Base-by-base conservation (phyloP, 2,888 invertebrate species). In the Oxycera nigricornis region DNA sequence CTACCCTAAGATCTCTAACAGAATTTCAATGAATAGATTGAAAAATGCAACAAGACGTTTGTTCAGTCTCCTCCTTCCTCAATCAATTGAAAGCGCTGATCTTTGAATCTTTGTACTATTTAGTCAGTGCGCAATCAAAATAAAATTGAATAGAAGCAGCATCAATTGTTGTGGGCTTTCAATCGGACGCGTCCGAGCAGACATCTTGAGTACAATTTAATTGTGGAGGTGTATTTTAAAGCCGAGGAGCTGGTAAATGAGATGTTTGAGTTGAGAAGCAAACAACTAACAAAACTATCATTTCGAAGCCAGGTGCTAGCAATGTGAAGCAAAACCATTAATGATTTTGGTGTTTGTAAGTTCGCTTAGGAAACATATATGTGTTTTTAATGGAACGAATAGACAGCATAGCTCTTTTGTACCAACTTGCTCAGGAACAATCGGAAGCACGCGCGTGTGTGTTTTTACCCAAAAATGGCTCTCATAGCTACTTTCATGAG, bases 201-300 rank as follows among this genome's bases (percentile, higher is more conserved):
- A 65, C 20, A 65, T 65, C 24, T 65, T 41, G 41, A 65, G 65
- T 65, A 26, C 41, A 39, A 65, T 65, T 65, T 65, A 65, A 65
- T 65, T 65, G 41, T 39, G 24, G 24, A 65, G 39, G 65, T 20
- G 24, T 65, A 65, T 41, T 65, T 65, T 39, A 65, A 65, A 65
- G 61, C 41, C 41, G 41, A 41, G 65, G 20, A 65, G 65, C 65
- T 24, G 41, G 24, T 41, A 65, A 41, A 65, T 65, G 65, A 65
- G 65, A 65, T 65, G 65, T 65, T 65, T 65, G 14, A 65, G 41
- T 39, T 41, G 65, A 30, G 24, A 41, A 65, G 65, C 65, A 65
- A 65, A 65, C 30, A 65, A 22, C 65, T 4, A 39, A 65, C 65
- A 65, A 65, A 65, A 65, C 65, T 65, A 39, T 26, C 41, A 65